These are phyloP conservation scores for Thomomys bottae DNA, from an alignment of 2,113 vertebrate species.

Conservation along the genomic window DNA sequence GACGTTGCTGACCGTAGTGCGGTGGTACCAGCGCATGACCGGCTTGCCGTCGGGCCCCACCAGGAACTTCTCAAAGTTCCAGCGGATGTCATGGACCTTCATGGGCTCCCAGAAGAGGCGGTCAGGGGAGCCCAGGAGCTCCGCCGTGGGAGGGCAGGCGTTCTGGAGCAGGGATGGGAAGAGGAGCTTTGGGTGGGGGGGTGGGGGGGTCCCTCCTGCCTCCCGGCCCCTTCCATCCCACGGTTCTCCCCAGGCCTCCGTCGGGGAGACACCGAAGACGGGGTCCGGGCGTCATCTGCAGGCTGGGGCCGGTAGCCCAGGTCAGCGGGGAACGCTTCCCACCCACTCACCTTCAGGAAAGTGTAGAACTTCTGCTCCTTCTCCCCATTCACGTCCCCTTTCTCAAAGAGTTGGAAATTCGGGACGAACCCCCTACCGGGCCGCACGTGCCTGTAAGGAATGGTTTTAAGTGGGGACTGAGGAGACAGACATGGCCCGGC, in stretches of 20 bases:
- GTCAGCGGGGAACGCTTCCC: neutral
- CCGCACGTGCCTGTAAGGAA: constrained; percentile 88
- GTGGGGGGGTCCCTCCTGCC: too few species aligned
- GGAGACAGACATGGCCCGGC: neutral
- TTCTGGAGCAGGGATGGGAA: constrained; percentile 82
- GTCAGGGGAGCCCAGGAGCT: constrained; percentile 86
- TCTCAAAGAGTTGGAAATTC: constrained; percentile 96
- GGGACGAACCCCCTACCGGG: constrained; percentile 94
- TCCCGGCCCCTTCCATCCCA: neutral
- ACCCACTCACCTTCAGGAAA: constrained; percentile 92
- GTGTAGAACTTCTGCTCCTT: constrained; percentile 93
- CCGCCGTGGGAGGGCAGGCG: constrained; percentile 91
- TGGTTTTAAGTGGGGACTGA: neutral
- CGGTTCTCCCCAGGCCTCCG: neutral
- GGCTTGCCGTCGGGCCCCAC: constrained; percentile 91
- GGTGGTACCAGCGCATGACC: constrained; percentile 92
- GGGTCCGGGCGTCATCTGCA: neutral
- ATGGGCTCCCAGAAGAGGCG: constrained; percentile 94
- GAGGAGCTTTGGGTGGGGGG: fast-evolving
- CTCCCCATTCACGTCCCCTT: constrained; percentile 92
- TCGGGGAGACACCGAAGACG: neutral
- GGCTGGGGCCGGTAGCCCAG: neutral
- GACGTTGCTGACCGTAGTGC: constrained; percentile 83
- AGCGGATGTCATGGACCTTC: constrained; percentile 93
- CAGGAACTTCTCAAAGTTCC: constrained; percentile 99